phyloP scores from a whole-genome alignment of 92 coral and sea anemone genomes.

The Umimayanthus kanabou region DNA sequence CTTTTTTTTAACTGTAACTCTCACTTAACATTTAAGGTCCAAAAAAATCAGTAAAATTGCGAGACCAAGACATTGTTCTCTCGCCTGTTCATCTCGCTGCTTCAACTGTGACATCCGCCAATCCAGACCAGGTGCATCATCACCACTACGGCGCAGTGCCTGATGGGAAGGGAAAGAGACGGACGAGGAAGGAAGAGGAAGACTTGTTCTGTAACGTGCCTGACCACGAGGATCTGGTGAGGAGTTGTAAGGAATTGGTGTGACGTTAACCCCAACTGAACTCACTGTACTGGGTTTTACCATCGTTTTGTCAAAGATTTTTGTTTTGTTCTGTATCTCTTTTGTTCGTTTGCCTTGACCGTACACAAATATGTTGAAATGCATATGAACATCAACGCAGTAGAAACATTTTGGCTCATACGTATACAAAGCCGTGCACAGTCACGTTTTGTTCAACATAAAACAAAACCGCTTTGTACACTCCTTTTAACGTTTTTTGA shows the following conservation, averaged over 20 bases:
- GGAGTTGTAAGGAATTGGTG: not conserved
- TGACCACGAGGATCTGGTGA: slow-evolving; percentile 87
- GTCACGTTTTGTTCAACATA: no score
- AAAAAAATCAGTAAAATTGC: slow-evolving; percentile 8
- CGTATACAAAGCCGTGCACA: no score
- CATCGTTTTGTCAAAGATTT: no score
- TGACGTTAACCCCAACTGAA: not conserved
- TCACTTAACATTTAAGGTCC: not conserved
- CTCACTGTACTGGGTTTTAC: no score
- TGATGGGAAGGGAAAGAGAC: slow-evolving; percentile 54
- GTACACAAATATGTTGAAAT: no score
- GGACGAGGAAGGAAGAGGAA: slow-evolving; percentile 47
- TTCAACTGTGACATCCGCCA: slow-evolving; percentile 60
- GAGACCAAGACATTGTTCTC: slow-evolving; percentile 28
- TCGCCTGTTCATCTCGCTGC: slow-evolving; percentile 66
- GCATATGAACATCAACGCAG: no score
- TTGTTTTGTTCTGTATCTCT: no score
- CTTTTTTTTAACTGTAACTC: not conserved
- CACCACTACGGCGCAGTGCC: slow-evolving; percentile 74
- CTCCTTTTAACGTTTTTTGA: no score
- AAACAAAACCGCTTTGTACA: no score
- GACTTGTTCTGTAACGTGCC: slow-evolving; percentile 84
- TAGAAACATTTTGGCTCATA: no score
- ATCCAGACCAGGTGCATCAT: slow-evolving; percentile 63
- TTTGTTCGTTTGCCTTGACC: no score